Base-by-base conservation (phyloP, 2,113 vertebrate species). In the Sitta europaea region DNA sequence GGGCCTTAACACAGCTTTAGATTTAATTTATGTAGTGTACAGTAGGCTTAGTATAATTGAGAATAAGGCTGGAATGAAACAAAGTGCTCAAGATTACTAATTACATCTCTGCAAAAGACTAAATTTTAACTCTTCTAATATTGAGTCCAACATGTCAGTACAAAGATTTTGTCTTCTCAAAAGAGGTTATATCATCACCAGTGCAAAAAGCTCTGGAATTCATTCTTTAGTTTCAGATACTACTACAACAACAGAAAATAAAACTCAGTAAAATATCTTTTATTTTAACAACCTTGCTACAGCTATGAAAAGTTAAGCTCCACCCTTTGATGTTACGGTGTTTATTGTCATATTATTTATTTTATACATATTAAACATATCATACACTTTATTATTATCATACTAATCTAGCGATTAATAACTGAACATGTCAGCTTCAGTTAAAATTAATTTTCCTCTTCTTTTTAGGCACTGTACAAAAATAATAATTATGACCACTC, bases 81-180 rank as follows among this genome's bases (percentile, higher is more conserved):
- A 92, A 90, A 95, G 55, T 36, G n/a, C 47, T 88, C 63, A 73
- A 93, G 72, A 71, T 77, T 62, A 88, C 59, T 90, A 87, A 90
- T 61, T 48, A 53, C 7, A 68, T 75, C 53, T 79, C 77, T 79
- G 47, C 36, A 78, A 88, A 80, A 66, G 54, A 66, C 55, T 73
- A 58, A 79, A 82, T 75, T 57, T 57, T 73, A 86, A 83, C 45
- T 79, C 58, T 71, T 76, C 14, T 72, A 19, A 87, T 85, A 63
- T 7, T 70, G 15, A 83, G 29, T 50, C 28, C n/a, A 92, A 72
- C 9, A 65, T 2, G 7, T 42, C 66, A 33, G 36, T 27, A 61
- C 10, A 68, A 78, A 78, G 61, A 77, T 54, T 73, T 59, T 38
- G 25, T 61, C 68, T 70, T 76, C 47, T 71, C 4, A 0, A 87